phyloP scores from a whole-genome alignment of 2,113 vertebrate genomes.

The Nerophis ophidion region DNA sequence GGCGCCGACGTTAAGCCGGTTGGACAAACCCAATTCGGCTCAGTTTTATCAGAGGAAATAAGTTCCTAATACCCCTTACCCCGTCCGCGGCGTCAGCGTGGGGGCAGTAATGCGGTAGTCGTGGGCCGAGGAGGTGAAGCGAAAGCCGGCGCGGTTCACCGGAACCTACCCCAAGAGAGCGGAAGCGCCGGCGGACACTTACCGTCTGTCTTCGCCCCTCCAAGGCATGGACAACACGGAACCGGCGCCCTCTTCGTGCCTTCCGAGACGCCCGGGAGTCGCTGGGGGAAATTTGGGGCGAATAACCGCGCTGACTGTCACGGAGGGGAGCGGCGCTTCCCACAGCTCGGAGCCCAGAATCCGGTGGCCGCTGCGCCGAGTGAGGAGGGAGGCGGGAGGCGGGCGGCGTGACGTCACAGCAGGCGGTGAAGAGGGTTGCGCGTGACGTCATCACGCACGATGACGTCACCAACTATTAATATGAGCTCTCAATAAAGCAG shows the following conservation, averaged over 20 bases:
- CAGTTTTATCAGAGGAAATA: background rate
- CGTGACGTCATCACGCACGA: conserved; percentile 65
- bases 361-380: conserved; percentile 38
- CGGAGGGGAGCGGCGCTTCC: conserved; percentile 13
- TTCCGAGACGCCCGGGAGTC: conserved; percentile 6
- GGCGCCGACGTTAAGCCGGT: background rate
- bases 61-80: conserved; percentile 26
- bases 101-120: conserved; percentile 54
- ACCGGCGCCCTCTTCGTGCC: conserved; percentile 20
- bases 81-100: conserved; percentile 16
- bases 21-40: background rate
- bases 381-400: conserved; percentile 59
- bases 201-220: conserved; percentile 71
- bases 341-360: conserved; percentile 33
- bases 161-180: conserved; percentile 9
- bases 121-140: conserved; percentile 34
- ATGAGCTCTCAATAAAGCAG: background rate
- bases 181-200: conserved; percentile 32
- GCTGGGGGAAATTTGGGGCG: conserved; percentile 30
- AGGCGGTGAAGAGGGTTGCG: conserved; percentile 20
- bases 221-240: conserved; percentile 60
- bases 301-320: conserved; percentile 32
- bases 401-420: conserved; percentile 58
- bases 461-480: background rate
- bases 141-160: conserved; percentile 31